These are phyloP conservation scores for Mesocentrotus franciscanus DNA, from an alignment of 53 echinoderm and acorn worm genomes.

Conservation along the genomic window DNA sequence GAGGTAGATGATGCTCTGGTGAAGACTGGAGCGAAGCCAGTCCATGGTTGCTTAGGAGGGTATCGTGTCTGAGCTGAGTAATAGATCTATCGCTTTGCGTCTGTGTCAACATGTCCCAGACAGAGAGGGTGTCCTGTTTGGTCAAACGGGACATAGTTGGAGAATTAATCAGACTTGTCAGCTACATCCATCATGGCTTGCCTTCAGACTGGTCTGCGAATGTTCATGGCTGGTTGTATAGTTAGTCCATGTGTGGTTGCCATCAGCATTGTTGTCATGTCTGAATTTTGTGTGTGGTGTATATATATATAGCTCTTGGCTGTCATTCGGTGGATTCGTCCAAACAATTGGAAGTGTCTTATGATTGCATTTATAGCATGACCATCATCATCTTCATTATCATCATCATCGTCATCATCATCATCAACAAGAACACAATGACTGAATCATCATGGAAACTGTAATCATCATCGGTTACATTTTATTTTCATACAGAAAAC, in stretches of 20 bases:
- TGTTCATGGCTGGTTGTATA: neutral
- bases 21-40: neutral
- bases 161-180: constrained; percentile 41
- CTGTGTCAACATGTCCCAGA: constrained; percentile 58
- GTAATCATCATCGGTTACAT: too few relatives aligned
- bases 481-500: too few relatives aligned
- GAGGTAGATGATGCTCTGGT: neutral
- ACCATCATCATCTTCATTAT: neutral
- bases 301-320: neutral
- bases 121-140: constrained; percentile 49
- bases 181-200: constrained; percentile 8
- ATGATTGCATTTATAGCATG: neutral
- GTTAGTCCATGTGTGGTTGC: neutral
- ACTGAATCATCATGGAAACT: too few relatives aligned
- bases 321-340: neutral
- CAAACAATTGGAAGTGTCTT: neutral
- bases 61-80: constrained; percentile 20
- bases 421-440: neutral
- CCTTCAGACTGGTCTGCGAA: neutral
- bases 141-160: constrained; percentile 29
- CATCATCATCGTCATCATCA: neutral
- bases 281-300: neutral
- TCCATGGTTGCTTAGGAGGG: neutral
- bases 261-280: neutral
- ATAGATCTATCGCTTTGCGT: constrained; percentile 47